These are phyloP conservation scores for Lindbergichthys nudifrons DNA, from an alignment of 2,797 vertebrate species.

Conservation along the genomic window DNA sequence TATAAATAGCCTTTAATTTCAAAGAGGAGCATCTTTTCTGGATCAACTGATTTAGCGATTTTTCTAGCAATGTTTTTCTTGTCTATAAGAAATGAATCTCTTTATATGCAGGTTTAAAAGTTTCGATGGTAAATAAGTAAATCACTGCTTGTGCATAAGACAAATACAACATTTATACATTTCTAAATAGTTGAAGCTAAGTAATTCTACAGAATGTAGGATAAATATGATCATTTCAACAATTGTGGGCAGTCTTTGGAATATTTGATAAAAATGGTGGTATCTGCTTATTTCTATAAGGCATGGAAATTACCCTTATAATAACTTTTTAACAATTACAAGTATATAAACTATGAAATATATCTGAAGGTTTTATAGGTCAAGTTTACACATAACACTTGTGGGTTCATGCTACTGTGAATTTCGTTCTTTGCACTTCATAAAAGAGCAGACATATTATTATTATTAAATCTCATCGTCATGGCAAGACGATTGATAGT, in stretches of 20 bases:
- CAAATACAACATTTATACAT: background rate
- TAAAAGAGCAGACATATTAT: background rate
- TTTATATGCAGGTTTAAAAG: background rate
- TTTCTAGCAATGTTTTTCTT: background rate
- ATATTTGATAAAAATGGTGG: background rate
- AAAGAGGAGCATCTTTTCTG: background rate
- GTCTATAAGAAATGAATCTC: background rate
- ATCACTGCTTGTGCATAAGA: background rate
- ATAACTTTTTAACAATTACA: background rate
- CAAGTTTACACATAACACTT: background rate
- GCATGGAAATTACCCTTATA: background rate
- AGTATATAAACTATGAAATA: too few species aligned
- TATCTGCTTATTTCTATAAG: background rate
- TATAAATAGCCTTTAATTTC: background rate
- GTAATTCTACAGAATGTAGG: background rate
- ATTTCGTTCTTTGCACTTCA: background rate
- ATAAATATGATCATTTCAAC: background rate
- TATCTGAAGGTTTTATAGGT: background rate
- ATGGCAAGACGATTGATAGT: background rate
- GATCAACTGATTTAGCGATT: background rate
- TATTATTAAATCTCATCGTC: background rate
- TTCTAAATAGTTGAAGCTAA: background rate
- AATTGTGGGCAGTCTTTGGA: background rate
- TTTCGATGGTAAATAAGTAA: conserved; percentile 1
- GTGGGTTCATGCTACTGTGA: background rate